These are phyloP conservation scores for Oncorhynchus tshawytscha DNA, from an alignment of 2,113 vertebrate genomes.

Conservation along the genomic window DNA sequence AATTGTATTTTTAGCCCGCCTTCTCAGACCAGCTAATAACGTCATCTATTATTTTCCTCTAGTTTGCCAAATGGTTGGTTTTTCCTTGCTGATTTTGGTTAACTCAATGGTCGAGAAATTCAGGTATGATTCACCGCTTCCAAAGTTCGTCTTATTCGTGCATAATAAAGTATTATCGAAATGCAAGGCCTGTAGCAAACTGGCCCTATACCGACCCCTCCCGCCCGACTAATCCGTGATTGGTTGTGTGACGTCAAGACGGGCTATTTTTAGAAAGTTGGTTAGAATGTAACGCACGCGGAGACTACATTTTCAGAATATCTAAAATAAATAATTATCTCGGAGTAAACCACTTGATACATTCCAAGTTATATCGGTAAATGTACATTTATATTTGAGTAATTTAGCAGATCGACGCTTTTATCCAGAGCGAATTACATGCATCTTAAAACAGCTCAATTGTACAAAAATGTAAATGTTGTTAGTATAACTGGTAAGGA, in stretches of 20 bases:
- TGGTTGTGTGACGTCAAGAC: slow-evolving; percentile 61
- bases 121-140: background rate
- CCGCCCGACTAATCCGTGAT: slow-evolving; percentile 57
- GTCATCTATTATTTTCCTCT: slow-evolving; percentile 11
- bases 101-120: background rate
- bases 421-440: too few relatives aligned
- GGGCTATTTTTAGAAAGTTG: slow-evolving; percentile 73
- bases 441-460: too few relatives aligned
- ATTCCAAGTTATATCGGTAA: background rate
- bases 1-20: slow-evolving; percentile 25
- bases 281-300: slow-evolving; percentile 65
- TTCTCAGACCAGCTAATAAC: background rate
- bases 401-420: too few relatives aligned
- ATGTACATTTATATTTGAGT: too few relatives aligned
- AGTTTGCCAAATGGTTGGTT: slow-evolving; percentile 39
- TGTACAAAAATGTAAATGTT: too few relatives aligned
- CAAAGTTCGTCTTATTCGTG: slow-evolving; percentile 26
- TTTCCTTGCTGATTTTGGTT: background rate
- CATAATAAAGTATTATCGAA: slow-evolving; percentile 44
- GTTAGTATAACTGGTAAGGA: too few relatives aligned
- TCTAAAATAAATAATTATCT: slow-evolving; percentile 6
- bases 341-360: background rate
- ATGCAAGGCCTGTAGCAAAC: slow-evolving; percentile 20
- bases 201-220: slow-evolving; percentile 11
- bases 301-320: slow-evolving; percentile 45